Conservation (phyloP, 64 coral and sea anemone species). For the Montipora cactus region DNA sequence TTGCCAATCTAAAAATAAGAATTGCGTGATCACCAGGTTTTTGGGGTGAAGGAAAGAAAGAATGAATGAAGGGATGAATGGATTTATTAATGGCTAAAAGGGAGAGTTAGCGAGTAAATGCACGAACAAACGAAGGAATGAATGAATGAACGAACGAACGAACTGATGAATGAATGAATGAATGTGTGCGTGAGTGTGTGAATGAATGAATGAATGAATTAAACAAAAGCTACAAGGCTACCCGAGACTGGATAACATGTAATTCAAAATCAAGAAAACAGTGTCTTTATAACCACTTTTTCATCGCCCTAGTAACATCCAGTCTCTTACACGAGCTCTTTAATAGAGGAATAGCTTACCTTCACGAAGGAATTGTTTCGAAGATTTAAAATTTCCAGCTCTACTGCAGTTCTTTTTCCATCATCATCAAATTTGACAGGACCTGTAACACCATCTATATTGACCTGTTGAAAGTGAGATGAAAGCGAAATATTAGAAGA, state of each 20-base stretch:
- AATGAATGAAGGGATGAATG: neutral
- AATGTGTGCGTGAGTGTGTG: neutral
- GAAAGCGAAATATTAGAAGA: neutral
- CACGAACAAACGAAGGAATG: neutral
- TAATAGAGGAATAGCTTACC: neutral
- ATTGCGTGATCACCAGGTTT: neutral
- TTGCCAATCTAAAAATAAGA: constrained; percentile 8
- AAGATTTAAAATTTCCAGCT: constrained; percentile 62
- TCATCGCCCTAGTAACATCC: too few species aligned
- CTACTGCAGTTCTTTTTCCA: neutral
- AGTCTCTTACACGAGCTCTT: too few species aligned
- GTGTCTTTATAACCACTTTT: too few species aligned
- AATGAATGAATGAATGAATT: too few species aligned
- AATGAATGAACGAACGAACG: neutral
- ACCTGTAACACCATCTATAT: constrained; percentile 18
- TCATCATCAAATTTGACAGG: neutral
- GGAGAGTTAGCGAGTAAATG: neutral
- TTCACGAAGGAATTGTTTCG: constrained; percentile 43
- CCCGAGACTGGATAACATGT: too few species aligned
- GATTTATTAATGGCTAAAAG: neutral
- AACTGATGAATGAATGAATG: neutral
- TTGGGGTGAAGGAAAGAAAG: neutral
- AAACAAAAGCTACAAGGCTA: too few species aligned
- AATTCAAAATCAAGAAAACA: too few species aligned
- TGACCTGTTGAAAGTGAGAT: neutral